Percentiles rank a stretch among this genome's conserved stretches.
These are phyloP conservation scores for Zhuqinia jingwanae DNA, from an alignment of 2,888 invertebrate species.

Conservation along the genomic window DNA sequence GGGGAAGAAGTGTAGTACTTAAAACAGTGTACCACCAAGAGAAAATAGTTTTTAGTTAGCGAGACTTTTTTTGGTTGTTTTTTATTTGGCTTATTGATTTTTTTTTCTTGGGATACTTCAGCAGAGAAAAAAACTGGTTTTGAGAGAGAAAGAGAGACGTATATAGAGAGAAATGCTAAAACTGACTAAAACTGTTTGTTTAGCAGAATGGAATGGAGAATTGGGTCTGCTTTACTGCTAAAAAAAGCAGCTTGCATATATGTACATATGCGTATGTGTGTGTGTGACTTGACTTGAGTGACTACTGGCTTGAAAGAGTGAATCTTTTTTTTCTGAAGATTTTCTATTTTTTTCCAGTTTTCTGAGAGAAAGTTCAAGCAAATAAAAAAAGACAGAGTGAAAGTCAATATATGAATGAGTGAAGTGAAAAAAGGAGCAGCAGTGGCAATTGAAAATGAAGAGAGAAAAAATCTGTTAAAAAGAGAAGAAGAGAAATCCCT, in stretches of 20 bases:
- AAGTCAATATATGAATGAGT: neutral
- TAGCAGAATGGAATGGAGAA: conserved; percentile 3
- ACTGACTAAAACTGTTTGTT: conserved; percentile 30
- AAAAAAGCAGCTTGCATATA: no score
- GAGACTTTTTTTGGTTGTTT: neutral
- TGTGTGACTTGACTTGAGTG: no score
- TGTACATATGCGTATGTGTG: no score
- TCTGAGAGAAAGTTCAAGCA: conserved; percentile 33
- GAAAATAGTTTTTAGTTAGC: conserved; percentile 9
- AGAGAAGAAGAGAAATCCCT: conserved; percentile 37
- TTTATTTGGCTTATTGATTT: conserved; percentile 56
- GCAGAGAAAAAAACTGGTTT: conserved; percentile 8
- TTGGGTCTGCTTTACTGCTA: neutral
- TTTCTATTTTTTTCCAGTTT: neutral
- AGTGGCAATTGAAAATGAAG: no score
- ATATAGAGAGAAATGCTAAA: neutral
- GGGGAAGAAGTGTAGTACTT: conserved; percentile 26
- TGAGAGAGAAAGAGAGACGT: neutral
- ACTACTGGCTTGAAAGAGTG: neutral
- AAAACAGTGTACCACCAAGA: neutral
- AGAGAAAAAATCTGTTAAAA: no score
- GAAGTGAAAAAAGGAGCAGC: neutral
- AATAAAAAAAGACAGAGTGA: conserved; percentile 30
- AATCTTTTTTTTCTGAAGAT: conserved; percentile 1
- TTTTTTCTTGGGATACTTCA: conserved; percentile 2